Base-by-base conservation (phyloP, 2,888 invertebrate genomes). In the Quadriops clusia region DNA sequence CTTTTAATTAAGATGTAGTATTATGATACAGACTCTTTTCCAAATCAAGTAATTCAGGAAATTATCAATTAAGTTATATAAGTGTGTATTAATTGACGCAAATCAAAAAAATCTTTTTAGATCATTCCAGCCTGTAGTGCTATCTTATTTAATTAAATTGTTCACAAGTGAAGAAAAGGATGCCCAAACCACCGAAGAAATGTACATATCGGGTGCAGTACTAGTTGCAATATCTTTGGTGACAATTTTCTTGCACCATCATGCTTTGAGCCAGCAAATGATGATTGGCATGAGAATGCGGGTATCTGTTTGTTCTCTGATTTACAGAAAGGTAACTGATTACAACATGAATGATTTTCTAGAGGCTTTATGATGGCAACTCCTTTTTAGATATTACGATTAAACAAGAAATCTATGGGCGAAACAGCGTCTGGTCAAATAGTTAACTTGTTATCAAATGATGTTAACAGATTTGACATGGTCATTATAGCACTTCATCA, bases 381-480 rank as follows among this genome's bases (percentile, higher is more conserved):
- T 13, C 36, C 25, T 36, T 46, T 43, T 7, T 39, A 69, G 69
- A 65, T 77, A 2, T 54, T 79, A 31, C 62, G 64, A 37, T 54
- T 82, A 17, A 78, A 73, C 47, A 70, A 70, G 48, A 67, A 67
- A 4, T 77, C 89, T 0, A 54, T 90, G 23, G 78, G 79, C 1
- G 73, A 85, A 49, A 85, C 89, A 0, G 79, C 87, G 58, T 54
- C 79, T 43, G 86, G 86, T 0, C 78, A 85, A 58, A 74, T 87
- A 41, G 74, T 87, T 25, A 87, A 87, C 54, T 58, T 87, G 30
- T 65, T 89, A 60, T 82, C 86, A 1, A 87, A 86, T 47, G 89
- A 89, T 51, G 83, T 86, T 2, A 76, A 74, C 45, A 69, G 84
- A 37, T 84, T 87, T 53, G 87, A 87, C 50, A 56, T 74, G 54